Percentiles rank a stretch among this genome's conserved stretches.
phyloP scores from a whole-genome alignment of 2,113 vertebrate genomes.

The Pardalotus punctatus region DNA sequence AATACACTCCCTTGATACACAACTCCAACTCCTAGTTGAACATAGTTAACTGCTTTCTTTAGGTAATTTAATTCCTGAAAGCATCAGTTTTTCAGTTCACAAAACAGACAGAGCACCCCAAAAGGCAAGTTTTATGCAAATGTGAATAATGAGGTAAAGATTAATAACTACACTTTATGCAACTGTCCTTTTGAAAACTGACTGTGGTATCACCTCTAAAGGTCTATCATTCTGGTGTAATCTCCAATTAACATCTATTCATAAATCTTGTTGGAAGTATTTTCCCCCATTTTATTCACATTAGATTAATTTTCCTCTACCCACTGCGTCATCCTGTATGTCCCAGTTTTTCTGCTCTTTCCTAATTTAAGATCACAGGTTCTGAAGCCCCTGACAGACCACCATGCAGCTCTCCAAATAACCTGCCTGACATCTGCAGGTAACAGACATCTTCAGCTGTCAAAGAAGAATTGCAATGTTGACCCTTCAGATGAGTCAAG shows the following conservation, averaged over 20 bases:
- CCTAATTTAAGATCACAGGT: background rate
- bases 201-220: background rate
- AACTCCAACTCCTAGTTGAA: background rate
- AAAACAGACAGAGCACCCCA: background rate
- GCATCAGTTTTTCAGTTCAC: background rate
- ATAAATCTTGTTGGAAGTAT: background rate
- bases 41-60: background rate
- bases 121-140: background rate
- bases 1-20: background rate
- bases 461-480: background rate
- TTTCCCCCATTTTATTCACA: background rate
- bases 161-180: background rate
- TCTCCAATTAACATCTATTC: background rate
- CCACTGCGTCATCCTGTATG: fast-evolving
- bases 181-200: background rate
- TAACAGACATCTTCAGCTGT: too few species aligned
- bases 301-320: background rate
- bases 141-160: background rate
- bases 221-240: background rate
- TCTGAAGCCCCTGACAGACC: background rate
- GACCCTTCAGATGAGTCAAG: background rate
- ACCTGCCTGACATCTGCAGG: background rate
- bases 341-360: background rate
- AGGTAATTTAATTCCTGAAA: background rate
- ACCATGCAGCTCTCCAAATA: background rate